These are phyloP conservation scores for Syngnathus typhle DNA, from an alignment of 2,113 vertebrate genomes.

Conservation along the genomic window DNA sequence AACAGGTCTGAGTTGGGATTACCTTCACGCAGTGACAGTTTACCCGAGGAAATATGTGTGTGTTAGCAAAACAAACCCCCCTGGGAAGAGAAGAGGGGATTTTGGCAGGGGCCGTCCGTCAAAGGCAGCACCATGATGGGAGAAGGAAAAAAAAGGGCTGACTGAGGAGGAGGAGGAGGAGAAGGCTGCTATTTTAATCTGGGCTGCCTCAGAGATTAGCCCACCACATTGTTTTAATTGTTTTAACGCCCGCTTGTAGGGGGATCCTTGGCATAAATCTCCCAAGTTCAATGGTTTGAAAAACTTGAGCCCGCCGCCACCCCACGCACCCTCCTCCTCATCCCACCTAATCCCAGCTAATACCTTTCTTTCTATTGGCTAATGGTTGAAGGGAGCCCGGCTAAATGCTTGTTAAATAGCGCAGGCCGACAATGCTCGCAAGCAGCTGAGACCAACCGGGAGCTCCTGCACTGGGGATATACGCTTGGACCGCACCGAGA, in stretches of 20 bases:
- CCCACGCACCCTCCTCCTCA: slow-evolving; percentile 64
- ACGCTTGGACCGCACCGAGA: slow-evolving; percentile 20
- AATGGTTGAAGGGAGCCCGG: slow-evolving; percentile 72
- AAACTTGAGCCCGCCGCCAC: slow-evolving; percentile 69
- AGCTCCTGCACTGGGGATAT: slow-evolving; percentile 15
- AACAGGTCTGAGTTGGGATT: slow-evolving; percentile 49
- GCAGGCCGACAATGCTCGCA: slow-evolving; percentile 60
- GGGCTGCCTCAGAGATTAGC: slow-evolving; percentile 72
- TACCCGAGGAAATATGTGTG: slow-evolving; percentile 64
- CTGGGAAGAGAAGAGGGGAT: slow-evolving; percentile 9
- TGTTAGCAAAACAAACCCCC: slow-evolving; percentile 73
- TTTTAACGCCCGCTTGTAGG: slow-evolving; percentile 70
- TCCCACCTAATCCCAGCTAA: slow-evolving; percentile 77
- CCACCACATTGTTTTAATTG: slow-evolving; percentile 78
- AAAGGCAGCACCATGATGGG: slow-evolving; percentile 44
- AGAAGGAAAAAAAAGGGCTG: slow-evolving; percentile 65
- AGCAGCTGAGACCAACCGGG: slow-evolving; percentile 31
- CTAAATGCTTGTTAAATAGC: slow-evolving; percentile 77
- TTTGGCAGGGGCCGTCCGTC: slow-evolving; percentile 38
- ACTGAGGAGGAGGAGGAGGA: slow-evolving; percentile 36
- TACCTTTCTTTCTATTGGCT: slow-evolving; percentile 80
- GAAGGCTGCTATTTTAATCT: slow-evolving; percentile 76
- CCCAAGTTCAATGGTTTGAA: slow-evolving; percentile 80
- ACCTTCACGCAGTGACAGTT: slow-evolving; percentile 63
- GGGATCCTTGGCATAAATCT: slow-evolving; percentile 72